Base-by-base conservation (phyloP, 2,888 invertebrate genomes). In the Caenorhabditis sp. region DNA sequence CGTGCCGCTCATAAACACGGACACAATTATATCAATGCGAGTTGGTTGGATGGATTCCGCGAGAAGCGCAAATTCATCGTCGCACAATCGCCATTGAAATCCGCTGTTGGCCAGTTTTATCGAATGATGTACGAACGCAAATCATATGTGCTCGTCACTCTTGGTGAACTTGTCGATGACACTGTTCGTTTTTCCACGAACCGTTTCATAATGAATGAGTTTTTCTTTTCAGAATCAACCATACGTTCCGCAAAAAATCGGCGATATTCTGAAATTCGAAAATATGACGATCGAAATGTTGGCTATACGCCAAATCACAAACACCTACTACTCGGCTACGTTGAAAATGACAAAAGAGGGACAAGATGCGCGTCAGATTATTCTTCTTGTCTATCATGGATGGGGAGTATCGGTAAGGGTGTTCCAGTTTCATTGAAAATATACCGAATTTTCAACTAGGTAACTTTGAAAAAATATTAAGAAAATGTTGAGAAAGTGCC, bases 11-110 rank as follows among this genome's bases (percentile, higher is more conserved):
- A 69, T 52, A 49, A 54, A 17, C 25, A 59, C 25, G 65, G 63
- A 14, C 81, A 83, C 50, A 77, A 82, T 65, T 83, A 80, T 67
- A 76, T 83, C 21, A 80, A 83, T 43, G 81, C 83, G 10, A 81
- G 72, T 59, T 82, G 72, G 70, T 70, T 83, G 23, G 83, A 83
- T 59, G 83, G 83, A 26, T 83, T 68, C 59, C 76, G 80, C 20
- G 82, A 82, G 63, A n/a, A 43, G 25, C 65, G 75, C 23, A 81
- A 82, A 59, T 82, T 72, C 65, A 80, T 82, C 56, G 69, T 82
- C 23, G 62, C 81, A 12, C 82, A 66, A 21, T 59, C 69, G 1
- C 69, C 69, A 1, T 57, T 82, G 43, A 36, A 62, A 10, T 54
- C 69, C 17, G 73, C 80, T 3, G 66, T 80, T 43, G 65, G 67